Conservation (phyloP, 2,113 vertebrate species). For the Rhizomys pruinosus region DNA sequence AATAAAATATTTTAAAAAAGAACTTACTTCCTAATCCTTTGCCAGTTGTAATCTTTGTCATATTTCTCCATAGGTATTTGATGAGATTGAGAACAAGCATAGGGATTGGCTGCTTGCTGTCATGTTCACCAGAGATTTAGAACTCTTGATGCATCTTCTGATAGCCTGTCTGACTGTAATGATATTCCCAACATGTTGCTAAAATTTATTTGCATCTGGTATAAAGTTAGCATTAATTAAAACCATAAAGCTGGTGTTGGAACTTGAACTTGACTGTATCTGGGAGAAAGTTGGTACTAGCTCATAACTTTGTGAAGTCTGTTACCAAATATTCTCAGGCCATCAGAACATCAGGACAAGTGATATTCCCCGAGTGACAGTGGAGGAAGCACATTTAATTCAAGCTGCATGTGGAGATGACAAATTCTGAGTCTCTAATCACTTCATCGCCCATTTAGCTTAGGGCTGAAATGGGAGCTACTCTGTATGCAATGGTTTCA, state of each 20-base stretch:
- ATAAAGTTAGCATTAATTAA: constrained; percentile 45
- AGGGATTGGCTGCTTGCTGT: neutral
- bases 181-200: constrained; percentile 13
- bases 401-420: constrained; percentile 48
- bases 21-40: too few species aligned
- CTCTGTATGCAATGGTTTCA: neutral
- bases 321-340: constrained; percentile 42
- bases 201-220: constrained; percentile 58
- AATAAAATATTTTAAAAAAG: too few species aligned
- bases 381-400: constrained; percentile 12
- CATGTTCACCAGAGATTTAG: constrained; percentile 36
- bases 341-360: constrained; percentile 14
- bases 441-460: neutral
- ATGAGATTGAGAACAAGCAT: constrained; percentile 5
- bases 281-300: constrained; percentile 35
- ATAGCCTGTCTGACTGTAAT: neutral
- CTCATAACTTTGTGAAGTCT: constrained; percentile 28
- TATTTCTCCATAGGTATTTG: constrained; percentile 26
- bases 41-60: constrained; percentile 31
- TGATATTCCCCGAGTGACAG: constrained; percentile 26
- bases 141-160: neutral
- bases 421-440: constrained; percentile 12
- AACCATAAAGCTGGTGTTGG: constrained; percentile 46
- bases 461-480: neutral
- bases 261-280: neutral